Conservation (phyloP, 2,888 invertebrate species). For the Strigamia crassipes region DNA sequence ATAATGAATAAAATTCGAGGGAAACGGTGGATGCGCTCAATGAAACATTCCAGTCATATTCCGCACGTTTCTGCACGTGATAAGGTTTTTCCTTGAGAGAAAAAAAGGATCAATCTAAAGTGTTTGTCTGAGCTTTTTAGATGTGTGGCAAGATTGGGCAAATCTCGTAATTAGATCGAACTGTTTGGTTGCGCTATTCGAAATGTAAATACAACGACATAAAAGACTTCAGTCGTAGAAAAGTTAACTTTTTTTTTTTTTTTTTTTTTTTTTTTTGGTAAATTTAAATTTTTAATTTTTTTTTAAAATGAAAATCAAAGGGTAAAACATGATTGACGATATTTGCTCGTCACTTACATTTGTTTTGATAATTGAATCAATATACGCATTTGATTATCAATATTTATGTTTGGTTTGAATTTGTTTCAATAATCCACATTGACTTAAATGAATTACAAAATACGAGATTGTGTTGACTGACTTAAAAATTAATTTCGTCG, state of each 20-base stretch:
- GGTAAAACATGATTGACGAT: too few relatives aligned
- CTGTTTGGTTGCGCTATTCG: not conserved
- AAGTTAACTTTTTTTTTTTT: too few relatives aligned
- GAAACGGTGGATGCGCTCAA: not conserved
- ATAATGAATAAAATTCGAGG: slow-evolving; percentile 22
- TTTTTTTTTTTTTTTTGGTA: too few relatives aligned
- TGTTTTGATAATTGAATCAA: too few relatives aligned
- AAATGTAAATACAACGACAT: not conserved
- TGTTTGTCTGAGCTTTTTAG: slow-evolving; percentile 40
- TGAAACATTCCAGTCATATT: slow-evolving; percentile 36
- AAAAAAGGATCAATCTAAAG: slow-evolving; percentile 20
- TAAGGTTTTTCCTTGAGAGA: not conserved
- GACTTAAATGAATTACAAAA: not conserved
- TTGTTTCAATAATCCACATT: too few relatives aligned
- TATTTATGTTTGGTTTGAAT: too few relatives aligned
- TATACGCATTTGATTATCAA: too few relatives aligned
- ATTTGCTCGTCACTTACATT: too few relatives aligned
- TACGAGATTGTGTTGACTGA: not conserved
- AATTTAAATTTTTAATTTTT: too few relatives aligned
- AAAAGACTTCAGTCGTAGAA: too few relatives aligned
- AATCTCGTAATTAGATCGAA: slow-evolving; percentile 22
- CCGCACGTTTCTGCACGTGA: slow-evolving; percentile 32
- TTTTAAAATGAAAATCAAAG: too few relatives aligned
- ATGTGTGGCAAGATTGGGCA: slow-evolving; percentile 1
- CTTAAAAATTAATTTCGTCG: not conserved